Evolutionary conservation across 2,888 invertebrate genomes (phyloP).

Genomic region (Drosophila testacea): DNA sequence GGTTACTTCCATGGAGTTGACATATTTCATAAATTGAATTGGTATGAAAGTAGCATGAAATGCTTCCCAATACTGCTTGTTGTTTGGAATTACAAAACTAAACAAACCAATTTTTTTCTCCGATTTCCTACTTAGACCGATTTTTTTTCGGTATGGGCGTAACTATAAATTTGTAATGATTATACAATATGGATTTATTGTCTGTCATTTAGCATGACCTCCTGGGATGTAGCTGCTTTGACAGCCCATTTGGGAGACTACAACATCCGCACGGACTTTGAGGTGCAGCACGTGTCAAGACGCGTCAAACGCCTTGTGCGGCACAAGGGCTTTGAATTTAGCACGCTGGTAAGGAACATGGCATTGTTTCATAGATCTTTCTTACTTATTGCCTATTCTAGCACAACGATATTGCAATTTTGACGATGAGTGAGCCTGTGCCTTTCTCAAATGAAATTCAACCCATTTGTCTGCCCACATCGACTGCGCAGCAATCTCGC

Average conservation of each 20-base stretch:
- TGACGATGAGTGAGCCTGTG: slow-evolving; percentile 92
- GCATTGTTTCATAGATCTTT: too few species aligned
- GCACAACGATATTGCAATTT: slow-evolving; percentile 93
- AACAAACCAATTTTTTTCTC: too few species aligned
- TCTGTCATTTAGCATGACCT: slow-evolving; percentile 89
- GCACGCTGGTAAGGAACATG: slow-evolving; percentile 88
- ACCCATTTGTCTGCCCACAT: slow-evolving; percentile 91
- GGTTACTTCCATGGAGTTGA: too few species aligned
- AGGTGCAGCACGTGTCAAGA: slow-evolving; percentile 91
- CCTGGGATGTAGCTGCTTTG: slow-evolving; percentile 93
- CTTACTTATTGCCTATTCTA: slow-evolving; percentile 69
- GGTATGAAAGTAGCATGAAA: too few species aligned
- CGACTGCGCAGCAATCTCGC: slow-evolving; percentile 83
- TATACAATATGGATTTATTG: too few species aligned
- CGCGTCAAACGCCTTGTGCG: slow-evolving; percentile 93
- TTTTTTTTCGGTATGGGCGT: too few species aligned
- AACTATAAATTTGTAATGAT: too few species aligned
- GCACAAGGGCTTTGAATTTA: slow-evolving; percentile 93
- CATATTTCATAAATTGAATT: too few species aligned
- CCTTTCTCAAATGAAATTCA: slow-evolving; percentile 89
- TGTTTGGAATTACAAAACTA: too few species aligned
- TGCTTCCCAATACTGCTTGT: too few species aligned
- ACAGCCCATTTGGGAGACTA: slow-evolving; percentile 93
- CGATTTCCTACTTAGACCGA: too few species aligned
- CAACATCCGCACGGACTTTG: slow-evolving; percentile 91